phyloP scores from a whole-genome alignment of 2,113 vertebrate species.

The Coreoperca whiteheadi region DNA sequence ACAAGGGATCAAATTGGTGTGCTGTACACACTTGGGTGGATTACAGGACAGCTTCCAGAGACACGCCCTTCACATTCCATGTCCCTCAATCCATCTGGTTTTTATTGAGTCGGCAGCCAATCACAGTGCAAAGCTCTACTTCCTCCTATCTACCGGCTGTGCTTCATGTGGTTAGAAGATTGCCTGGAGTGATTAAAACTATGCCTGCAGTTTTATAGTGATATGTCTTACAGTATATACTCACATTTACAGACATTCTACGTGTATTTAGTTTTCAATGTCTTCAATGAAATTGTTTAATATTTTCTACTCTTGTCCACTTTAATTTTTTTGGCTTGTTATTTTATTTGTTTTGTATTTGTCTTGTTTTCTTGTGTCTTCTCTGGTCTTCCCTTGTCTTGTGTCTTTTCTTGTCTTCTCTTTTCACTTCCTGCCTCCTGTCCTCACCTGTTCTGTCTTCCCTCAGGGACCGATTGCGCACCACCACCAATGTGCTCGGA shows the following conservation, averaged over 20 bases:
- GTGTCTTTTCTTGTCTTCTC: background rate
- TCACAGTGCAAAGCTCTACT: background rate
- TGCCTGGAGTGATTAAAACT: slow-evolving; percentile 9
- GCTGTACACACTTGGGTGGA: background rate
- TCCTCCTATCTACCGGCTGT: slow-evolving; percentile 6
- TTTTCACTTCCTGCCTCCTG: background rate
- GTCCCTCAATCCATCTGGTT: slow-evolving; percentile 59
- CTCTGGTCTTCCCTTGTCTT: background rate
- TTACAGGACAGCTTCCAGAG: slow-evolving; percentile 38
- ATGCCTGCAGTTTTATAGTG: slow-evolving; percentile 16
- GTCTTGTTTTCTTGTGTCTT: background rate
- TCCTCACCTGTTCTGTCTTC: slow-evolving; percentile 32
- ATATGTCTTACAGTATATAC: background rate
- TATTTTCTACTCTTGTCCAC: background rate
- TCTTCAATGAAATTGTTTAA: background rate
- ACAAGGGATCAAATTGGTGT: background rate
- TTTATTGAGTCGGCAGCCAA: slow-evolving; percentile 53
- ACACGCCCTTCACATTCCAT: slow-evolving; percentile 58
- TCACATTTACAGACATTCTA: background rate
- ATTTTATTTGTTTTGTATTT: background rate
- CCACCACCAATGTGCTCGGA: slow-evolving; percentile 94
- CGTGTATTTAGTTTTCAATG: background rate
- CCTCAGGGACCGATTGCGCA: slow-evolving; percentile 93
- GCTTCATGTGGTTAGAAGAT: slow-evolving; percentile 15
- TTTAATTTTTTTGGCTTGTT: background rate